Evolutionary conservation across 2,888 invertebrate genomes (phyloP), one percentile per base, ranked within the genome.

Genomic region (Orgyia antiqua): DNA sequence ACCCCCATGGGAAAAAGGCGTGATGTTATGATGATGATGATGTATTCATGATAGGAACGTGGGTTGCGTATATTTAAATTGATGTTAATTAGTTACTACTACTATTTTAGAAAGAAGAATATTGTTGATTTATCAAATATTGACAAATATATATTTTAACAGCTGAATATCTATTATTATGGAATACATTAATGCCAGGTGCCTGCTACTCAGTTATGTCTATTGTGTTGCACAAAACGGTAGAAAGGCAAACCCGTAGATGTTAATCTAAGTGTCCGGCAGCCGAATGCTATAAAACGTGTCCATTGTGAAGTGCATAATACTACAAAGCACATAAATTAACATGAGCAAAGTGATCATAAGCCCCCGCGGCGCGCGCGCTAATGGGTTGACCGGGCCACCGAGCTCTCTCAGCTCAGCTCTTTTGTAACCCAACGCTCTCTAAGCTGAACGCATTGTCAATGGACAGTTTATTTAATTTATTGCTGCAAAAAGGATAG

Each of bases 191-290:
- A 74, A 63, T 59, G 69, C 84, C 84, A 84, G 84, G 84, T 86
- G 84, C 59, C 61, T 60, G 64, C 64, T 69, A 74, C 67, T 70
- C 68, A 65, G 73, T 73, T 71, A 42, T 33, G 28, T 24, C 58
- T 41, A 75, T 83, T 84, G 55, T 53, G 76, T 66, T 80, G 83
- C 80, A 84, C 84, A 86, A 86, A 82, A 77, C 73, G 68, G 68
- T 77, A 72, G 84, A 84, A 84, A 83, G 78, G 77, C 78, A 62
- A 71, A 65, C 68, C 4, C 63, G 61, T 77, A 68, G 83, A 84
- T 80, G 75, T 74, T 84, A 82, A 84, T 84, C 84, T 83, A 77
- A 74, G 78, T 77, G 84, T 80, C 83, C 84, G 68, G 84, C 82
- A 79, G 75, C 69, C 65, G 68, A 74, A 68, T 51, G 63, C 72